phyloP scores from a whole-genome alignment of 2,113 vertebrate genomes.

The Micromys minutus region DNA sequence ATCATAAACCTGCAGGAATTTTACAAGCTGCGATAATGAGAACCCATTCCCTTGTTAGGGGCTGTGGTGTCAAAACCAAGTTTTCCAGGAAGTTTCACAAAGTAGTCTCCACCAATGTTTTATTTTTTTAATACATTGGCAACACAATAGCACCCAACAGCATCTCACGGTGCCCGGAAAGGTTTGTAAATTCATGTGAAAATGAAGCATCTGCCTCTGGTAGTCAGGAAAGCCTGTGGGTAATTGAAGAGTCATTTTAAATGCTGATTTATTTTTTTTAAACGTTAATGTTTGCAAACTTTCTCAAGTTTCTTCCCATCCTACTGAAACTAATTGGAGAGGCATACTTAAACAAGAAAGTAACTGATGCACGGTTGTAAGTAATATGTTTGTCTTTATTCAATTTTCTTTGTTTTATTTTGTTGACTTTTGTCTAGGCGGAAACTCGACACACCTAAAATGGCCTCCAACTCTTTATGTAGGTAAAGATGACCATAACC shows the following conservation, averaged over 20 bases:
- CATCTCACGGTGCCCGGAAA: conserved; percentile 32
- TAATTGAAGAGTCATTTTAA: conserved; percentile 4
- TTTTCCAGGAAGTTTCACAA: conserved; percentile 52
- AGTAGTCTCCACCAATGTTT: neutral
- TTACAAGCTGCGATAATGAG: conserved; percentile 75
- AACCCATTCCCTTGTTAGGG: conserved; percentile 67
- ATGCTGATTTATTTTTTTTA: conserved; percentile 31
- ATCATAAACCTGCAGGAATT: conserved; percentile 75
- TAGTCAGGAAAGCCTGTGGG: conserved; percentile 4
- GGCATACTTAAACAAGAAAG: conserved; percentile 19
- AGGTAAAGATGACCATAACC: neutral
- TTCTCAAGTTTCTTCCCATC: conserved; percentile 49
- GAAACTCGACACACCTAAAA: neutral
- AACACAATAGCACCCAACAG: neutral
- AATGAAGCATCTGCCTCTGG: conserved; percentile 19
- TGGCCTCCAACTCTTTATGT: neutral
- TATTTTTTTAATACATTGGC: conserved; percentile 34
- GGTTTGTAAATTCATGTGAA: conserved; percentile 1
- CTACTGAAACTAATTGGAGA: conserved; percentile 48
- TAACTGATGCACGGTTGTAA: conserved; percentile 42
- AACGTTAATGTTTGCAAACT: conserved; percentile 47
- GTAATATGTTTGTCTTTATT: neutral
- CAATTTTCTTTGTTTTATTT: neutral
- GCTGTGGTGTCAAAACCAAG: conserved; percentile 32
- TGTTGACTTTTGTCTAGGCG: neutral